Base-by-base conservation (phyloP, 2,888 invertebrate genomes). In the Agriotes lineatus region DNA sequence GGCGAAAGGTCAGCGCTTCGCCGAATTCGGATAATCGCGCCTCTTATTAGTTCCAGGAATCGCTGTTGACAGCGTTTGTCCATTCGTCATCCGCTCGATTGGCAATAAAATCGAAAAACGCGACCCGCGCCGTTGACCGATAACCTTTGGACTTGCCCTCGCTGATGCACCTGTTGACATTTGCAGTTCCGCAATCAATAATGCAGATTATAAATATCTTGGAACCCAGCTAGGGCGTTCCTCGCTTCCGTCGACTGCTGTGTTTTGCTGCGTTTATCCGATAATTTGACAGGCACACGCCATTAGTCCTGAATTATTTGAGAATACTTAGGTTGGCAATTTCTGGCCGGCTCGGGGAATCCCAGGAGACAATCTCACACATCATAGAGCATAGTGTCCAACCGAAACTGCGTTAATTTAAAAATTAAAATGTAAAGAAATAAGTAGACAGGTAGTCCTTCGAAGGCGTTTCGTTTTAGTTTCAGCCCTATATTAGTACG, bases 101-200 rank as follows among this genome's bases (percentile, higher is more conserved):
- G 12, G 4, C 37, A 39, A 39, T 39, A 10, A 35, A n/a, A n/a
- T 9, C 37, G 2, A 12, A 14, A 9, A 45, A 5, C 45, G 9
- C 20, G 45, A 45, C 45, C 45, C 7, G 20, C 19, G 45, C 20
- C 20, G 45, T 45, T 45, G 45, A 45, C 45, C 45, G 45, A 45
- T 45, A 45, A 45, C 19, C 45, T 45, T 45, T 45, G 45, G 45
- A 45, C 45, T n/a, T n/a, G 20, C n/a, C 9, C 1, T 1, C 20
- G 45, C 20, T 20, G 45, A 45, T 45, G 45, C 45, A 45, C 45
- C 45, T 45, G 45, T 19, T 45, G 45, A 19, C 20, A 20, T 45
- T 20, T 20, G 45, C 45, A 45, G 20, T 45, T 39, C 14, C 12
- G 14, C 14, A 45, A 45, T 19, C 45, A 19, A 45, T 45, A 45